A percentile compares a stretch with the other conserved stretches of the same genome.
Conservation (phyloP, 1,140 invertebrate species). For the Papilio helenus region DNA sequence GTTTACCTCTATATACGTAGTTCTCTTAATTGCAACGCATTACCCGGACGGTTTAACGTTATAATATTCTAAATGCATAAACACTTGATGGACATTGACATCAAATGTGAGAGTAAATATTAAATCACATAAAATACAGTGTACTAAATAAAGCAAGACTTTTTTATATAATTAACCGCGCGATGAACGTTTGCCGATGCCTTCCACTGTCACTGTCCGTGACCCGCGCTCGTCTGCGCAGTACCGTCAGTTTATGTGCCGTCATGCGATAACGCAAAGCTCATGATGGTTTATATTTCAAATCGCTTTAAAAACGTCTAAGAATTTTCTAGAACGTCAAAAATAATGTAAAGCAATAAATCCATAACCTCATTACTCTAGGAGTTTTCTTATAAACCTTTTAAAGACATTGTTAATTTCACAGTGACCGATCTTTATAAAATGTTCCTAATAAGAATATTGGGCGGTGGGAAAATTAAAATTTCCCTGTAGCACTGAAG, state of each 20-base stretch:
- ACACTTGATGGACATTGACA: too few relatives aligned
- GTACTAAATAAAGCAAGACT: too few relatives aligned
- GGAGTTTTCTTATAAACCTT: conserved; percentile 25
- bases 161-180: too few relatives aligned
- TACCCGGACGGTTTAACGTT: background rate
- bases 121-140: too few relatives aligned
- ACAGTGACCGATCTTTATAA: conserved; percentile 63
- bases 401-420: conserved; percentile 56
- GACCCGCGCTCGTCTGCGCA: too few relatives aligned
- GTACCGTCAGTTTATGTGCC: too few relatives aligned
- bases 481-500: conserved; percentile 63
- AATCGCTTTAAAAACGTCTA: background rate
- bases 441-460: conserved; percentile 63
- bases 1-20: conserved; percentile 35
- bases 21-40: conserved; percentile 15
- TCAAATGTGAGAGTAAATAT: too few relatives aligned
- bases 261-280: too few relatives aligned
- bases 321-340: background rate
- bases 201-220: too few relatives aligned
- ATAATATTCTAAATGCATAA: background rate
- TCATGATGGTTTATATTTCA: too few relatives aligned
- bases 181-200: too few relatives aligned
- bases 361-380: conserved; percentile 11
- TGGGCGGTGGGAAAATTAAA: conserved; percentile 71
- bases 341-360: conserved; percentile 19